Percentiles rank a stretch among this genome's conserved stretches.
Evolutionary conservation across 2,888 invertebrate genomes (phyloP).

Genomic region (Toxonevra muliebris): DNA sequence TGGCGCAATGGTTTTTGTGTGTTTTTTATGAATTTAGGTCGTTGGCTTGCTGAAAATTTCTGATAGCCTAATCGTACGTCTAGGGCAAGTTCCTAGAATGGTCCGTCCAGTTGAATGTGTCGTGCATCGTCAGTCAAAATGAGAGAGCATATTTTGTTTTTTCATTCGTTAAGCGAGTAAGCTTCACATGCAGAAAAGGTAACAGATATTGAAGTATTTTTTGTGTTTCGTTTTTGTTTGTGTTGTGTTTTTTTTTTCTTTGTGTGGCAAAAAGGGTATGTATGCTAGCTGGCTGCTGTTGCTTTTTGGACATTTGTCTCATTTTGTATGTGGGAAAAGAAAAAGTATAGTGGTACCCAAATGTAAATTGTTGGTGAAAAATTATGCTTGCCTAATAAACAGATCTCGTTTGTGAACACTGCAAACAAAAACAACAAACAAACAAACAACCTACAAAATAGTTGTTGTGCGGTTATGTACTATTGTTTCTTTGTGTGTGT

Average conservation of each 20-base stretch:
- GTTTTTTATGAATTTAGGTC: conserved; percentile 47
- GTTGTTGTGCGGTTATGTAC: too few relatives aligned
- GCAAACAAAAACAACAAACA: conserved; percentile 42
- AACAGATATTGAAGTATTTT: too few relatives aligned
- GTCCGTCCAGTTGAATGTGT: conserved; percentile 40
- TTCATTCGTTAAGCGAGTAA: background rate
- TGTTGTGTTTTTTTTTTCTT: conserved; percentile 9
- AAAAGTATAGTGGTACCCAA: background rate
- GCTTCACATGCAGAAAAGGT: too few relatives aligned
- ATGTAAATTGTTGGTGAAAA: conserved; percentile 5
- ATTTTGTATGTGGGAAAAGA: background rate
- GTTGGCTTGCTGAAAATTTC: conserved; percentile 39
- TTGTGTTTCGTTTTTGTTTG: conserved; percentile 12
- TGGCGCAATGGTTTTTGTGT: too few relatives aligned
- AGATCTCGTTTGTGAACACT: conserved; percentile 44
- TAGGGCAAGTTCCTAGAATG: conserved; percentile 66
- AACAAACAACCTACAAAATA: too few relatives aligned
- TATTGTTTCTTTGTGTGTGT: too few relatives aligned
- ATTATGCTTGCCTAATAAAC: conserved; percentile 39
- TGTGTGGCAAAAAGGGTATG: background rate
- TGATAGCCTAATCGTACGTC: conserved; percentile 57
- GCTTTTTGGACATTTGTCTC: conserved; percentile 7
- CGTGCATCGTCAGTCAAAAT: conserved; percentile 18
- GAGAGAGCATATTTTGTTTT: background rate
- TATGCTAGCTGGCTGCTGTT: background rate